Percentiles rank a stretch among this genome's conserved stretches.
Conservation (phyloP, 2,888 invertebrate species). For the Patella pellucida region DNA sequence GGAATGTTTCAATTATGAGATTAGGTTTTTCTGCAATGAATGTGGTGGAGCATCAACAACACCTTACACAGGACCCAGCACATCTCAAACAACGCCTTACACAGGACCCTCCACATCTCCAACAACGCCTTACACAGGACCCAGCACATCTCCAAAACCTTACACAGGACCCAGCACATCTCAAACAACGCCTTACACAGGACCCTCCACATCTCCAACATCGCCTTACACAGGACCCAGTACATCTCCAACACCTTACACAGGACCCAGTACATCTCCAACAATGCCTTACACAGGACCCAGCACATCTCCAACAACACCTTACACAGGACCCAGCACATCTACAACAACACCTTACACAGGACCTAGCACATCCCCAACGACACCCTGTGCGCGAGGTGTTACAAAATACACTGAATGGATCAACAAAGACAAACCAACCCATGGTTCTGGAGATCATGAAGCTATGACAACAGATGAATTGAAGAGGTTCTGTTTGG, state of each 20-base stretch:
- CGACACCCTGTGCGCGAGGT: slow-evolving; percentile 23
- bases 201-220: background rate
- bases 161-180: slow-evolving; percentile 25
- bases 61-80: slow-evolving; percentile 10
- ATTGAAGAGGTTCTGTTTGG: slow-evolving; percentile 39
- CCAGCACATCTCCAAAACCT: slow-evolving; percentile 24
- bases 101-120: background rate
- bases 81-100: slow-evolving; percentile 20
- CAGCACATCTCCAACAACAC: slow-evolving; percentile 31
- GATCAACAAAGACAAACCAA: slow-evolving; percentile 43
- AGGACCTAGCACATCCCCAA: slow-evolving; percentile 31
- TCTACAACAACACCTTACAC: slow-evolving; percentile 27
- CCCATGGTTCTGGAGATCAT: slow-evolving; percentile 41
- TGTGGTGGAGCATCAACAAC: slow-evolving; percentile 24
- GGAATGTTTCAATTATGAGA: slow-evolving; percentile 65
- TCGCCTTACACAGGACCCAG: background rate
- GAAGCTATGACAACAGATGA: slow-evolving; percentile 46
- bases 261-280: slow-evolving; percentile 19
- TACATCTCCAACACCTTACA: background rate
- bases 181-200: slow-evolving; percentile 27
- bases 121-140: slow-evolving; percentile 34
- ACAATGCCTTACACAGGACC: slow-evolving; percentile 9
- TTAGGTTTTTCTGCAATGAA: slow-evolving; percentile 67
- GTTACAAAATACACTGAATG: slow-evolving; percentile 41
- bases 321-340: slow-evolving; percentile 23